Percentiles rank a stretch among this genome's conserved stretches.
Evolutionary conservation across 1,140 invertebrate species (phyloP).

Genomic region (Lepidurus arcticus): DNA sequence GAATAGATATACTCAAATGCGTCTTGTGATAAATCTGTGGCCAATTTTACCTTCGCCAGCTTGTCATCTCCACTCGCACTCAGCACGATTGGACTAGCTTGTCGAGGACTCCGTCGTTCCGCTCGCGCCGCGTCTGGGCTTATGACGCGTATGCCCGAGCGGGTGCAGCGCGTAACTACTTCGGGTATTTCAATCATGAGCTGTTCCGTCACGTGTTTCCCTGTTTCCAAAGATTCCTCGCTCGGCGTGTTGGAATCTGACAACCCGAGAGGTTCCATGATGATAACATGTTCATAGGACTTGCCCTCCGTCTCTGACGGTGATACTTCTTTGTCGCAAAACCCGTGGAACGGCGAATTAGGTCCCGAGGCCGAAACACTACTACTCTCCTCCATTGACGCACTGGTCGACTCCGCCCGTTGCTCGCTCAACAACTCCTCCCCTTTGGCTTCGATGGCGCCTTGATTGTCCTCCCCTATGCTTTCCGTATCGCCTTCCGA

Average conservation of each 20-base stretch:
- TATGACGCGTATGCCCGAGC: slow-evolving; percentile 37
- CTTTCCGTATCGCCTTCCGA: too few species aligned
- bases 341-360: slow-evolving; percentile 32
- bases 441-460: neutral
- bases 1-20: neutral
- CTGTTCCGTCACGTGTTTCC: slow-evolving; percentile 64
- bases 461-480: neutral
- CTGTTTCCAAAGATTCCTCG: slow-evolving; percentile 34
- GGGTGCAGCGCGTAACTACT: slow-evolving; percentile 36
- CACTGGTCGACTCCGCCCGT: neutral
- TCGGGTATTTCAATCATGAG: slow-evolving; percentile 62
- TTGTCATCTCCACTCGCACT: slow-evolving; percentile 4
- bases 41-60: neutral
- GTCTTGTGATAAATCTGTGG: neutral
- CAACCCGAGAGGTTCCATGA: slow-evolving; percentile 8
- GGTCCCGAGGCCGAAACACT: slow-evolving; percentile 26
- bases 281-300: neutral
- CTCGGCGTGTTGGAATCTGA: neutral
- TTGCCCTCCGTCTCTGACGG: neutral
- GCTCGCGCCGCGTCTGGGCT: slow-evolving; percentile 34
- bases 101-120: slow-evolving; percentile 30
- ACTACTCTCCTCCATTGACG: slow-evolving; percentile 12
- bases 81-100: slow-evolving; percentile 27
- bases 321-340: slow-evolving; percentile 25
- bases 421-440: neutral